Percentiles rank a stretch among this genome's conserved stretches.
Evolutionary conservation across 2,797 vertebrate genomes (phyloP).

Genomic region (Pagetopsis macropterus): DNA sequence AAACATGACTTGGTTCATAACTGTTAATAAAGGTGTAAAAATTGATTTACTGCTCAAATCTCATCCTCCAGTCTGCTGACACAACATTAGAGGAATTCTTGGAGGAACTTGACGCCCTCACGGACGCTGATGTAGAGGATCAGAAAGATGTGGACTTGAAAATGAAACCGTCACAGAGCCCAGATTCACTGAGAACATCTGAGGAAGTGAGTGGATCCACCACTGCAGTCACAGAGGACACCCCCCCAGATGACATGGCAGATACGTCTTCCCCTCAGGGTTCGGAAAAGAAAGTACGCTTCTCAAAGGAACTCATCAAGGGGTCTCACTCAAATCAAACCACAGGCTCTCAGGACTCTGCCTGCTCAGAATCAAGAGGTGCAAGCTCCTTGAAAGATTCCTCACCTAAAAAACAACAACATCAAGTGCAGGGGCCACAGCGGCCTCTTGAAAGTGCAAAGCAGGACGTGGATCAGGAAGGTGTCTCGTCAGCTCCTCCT

Average conservation of each 20-base stretch:
- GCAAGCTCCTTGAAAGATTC: conserved; percentile 52
- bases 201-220: conserved; percentile 43
- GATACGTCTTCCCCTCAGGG: conserved; percentile 46
- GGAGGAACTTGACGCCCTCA: conserved; percentile 82
- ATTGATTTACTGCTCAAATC: conserved; percentile 18
- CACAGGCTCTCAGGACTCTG: conserved; percentile 41
- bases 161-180: conserved; percentile 37
- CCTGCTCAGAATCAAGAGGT: conserved; percentile 54
- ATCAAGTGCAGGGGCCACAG: conserved; percentile 27
- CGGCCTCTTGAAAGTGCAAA: conserved; percentile 36
- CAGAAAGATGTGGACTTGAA: conserved; percentile 59
- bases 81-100: conserved; percentile 81
- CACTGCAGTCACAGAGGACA: conserved; percentile 29
- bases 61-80: conserved; percentile 62
- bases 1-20: background rate
- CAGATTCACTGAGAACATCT: conserved; percentile 26
- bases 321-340: conserved; percentile 42
- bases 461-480: conserved; percentile 55
- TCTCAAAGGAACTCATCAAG: conserved; percentile 77
- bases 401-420: conserved; percentile 43
- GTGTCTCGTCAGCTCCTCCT: conserved; percentile 22
- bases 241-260: conserved; percentile 21
- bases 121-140: conserved; percentile 66
- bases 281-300: conserved; percentile 83
- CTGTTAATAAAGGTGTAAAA: background rate